Evolutionary conservation across 2,113 vertebrate genomes (phyloP), one percentile per base, ranked within the genome.

Genomic region (Gobiocypris rarus): DNA sequence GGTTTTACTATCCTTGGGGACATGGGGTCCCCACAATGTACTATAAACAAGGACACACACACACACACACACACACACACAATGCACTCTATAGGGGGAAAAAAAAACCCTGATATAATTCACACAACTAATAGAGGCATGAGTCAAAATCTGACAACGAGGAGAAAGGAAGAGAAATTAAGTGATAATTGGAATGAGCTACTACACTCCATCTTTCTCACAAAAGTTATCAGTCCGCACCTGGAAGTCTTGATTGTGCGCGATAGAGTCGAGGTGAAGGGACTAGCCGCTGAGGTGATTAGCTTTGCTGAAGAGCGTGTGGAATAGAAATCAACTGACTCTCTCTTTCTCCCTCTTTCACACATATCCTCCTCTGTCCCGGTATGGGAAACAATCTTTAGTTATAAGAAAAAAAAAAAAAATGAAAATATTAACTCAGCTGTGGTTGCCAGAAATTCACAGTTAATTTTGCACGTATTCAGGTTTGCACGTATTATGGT

Each of bases 161-260:
- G 81, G 50, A 54, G 71, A 84, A 84, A 78, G 82, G 73, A 69
- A 71, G 63, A 85, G 73, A 81, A 86, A 86, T 85, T 59, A 84
- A 78, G 75, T 81, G 73, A 89, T 89, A 85, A 89, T 89, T 85
- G 83, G 81, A 86, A 79, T 65, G 85, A 85, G 88, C 77, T 67
- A 43, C 58, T 86, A 26, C 65, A 50, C 76, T 82, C 56, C 70
- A 78, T 88, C 85, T 86, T 24, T 67, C 70, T 56, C 34, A 76
- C 38, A 76, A 69, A 67, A 83, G 74, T 78, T 77, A 86, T 86
- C 85, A 73, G 77, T 28, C 81, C 13, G 14, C 80, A 77, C 81
- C 65, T 78, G 74, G 61, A 76, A 45, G 45, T 56, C 31, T 79
- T 75, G 80, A 87, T 84, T 74, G 67, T 69, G 54, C 81, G 13